These are phyloP conservation scores for Mallateleia sp. DNA, from an alignment of 2,888 invertebrate species.

Conservation along the genomic window DNA sequence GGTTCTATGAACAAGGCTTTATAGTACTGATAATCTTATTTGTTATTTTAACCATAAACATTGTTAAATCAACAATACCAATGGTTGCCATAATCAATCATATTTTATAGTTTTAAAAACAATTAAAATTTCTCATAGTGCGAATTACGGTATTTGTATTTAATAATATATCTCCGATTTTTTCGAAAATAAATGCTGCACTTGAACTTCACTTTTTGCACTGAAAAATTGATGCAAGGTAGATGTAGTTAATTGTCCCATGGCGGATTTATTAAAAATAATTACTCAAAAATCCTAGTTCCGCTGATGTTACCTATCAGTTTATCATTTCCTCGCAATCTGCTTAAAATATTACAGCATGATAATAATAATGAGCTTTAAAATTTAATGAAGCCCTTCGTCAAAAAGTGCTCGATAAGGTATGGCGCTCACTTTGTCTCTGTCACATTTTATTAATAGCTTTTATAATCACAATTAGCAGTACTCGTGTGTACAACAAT, in stretches of 20 bases:
- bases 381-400: slow-evolving; percentile 48
- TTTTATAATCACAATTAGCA: slow-evolving; percentile 9
- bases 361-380: slow-evolving; percentile 37
- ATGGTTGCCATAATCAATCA: too few relatives aligned
- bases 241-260: neutral
- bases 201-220: too few relatives aligned
- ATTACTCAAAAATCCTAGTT: slow-evolving; percentile 7
- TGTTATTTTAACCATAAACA: too few relatives aligned
- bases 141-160: too few relatives aligned
- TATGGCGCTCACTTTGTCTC: slow-evolving; percentile 21
- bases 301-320: neutral
- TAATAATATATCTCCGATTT: too few relatives aligned
- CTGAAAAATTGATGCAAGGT: neutral
- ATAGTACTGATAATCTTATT: too few relatives aligned
- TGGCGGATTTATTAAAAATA: slow-evolving; percentile 15
- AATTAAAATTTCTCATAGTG: too few relatives aligned
- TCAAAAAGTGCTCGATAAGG: slow-evolving; percentile 34
- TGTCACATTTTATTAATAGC: slow-evolving; percentile 38
- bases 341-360: slow-evolving; percentile 10
- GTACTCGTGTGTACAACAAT: too few relatives aligned
- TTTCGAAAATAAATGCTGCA: too few relatives aligned
- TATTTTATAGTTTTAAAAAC: too few relatives aligned
- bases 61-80: too few relatives aligned
- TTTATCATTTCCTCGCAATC: slow-evolving; percentile 10
- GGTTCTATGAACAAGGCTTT: too few relatives aligned